These are phyloP conservation scores for Limonius californicus DNA, from an alignment of 1,140 invertebrate genomes.

Conservation along the genomic window DNA sequence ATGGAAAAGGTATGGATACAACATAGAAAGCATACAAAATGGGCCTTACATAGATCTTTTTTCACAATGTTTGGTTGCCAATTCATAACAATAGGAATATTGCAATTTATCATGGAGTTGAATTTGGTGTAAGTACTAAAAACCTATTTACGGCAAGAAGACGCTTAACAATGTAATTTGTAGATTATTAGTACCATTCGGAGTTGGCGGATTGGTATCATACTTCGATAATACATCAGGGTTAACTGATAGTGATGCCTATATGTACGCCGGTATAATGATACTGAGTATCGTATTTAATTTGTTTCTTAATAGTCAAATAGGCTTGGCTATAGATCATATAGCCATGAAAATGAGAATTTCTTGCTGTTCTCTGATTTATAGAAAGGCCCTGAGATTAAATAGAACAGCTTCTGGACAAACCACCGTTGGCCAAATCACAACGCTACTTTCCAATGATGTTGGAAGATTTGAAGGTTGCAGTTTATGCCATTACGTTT, in stretches of 20 bases:
- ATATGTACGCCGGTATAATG: constrained; percentile 64
- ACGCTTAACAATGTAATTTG: too few relatives aligned
- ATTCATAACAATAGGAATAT: constrained; percentile 44
- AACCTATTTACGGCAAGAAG: too few relatives aligned
- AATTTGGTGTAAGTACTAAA: constrained; percentile 42
- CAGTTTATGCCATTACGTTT: constrained; percentile 49
- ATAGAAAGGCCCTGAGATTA: constrained; percentile 69
- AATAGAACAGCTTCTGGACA: constrained; percentile 67
- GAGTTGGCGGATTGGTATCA: constrained; percentile 66
- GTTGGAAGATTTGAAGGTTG: constrained; percentile 57
- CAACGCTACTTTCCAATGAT: constrained; percentile 93
- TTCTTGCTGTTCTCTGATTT: constrained; percentile 73
- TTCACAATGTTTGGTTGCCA: constrained; percentile 45
- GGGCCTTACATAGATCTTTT: constrained; percentile 42
- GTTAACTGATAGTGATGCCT: constrained; percentile 52
- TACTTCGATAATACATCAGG: constrained; percentile 58
- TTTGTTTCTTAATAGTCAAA: constrained; percentile 69
- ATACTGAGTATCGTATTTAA: constrained; percentile 66
- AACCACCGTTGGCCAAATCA: constrained; percentile 81
- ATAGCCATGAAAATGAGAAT: constrained; percentile 77
- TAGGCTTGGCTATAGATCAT: constrained; percentile 70
- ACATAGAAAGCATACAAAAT: constrained; percentile 37
- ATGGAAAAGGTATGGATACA: constrained; percentile 54
- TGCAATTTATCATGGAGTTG: constrained; percentile 44
- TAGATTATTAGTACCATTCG: too few relatives aligned